These are phyloP conservation scores for Megastigmus dorsalis DNA, from an alignment of 2,888 invertebrate species.

Conservation along the genomic window DNA sequence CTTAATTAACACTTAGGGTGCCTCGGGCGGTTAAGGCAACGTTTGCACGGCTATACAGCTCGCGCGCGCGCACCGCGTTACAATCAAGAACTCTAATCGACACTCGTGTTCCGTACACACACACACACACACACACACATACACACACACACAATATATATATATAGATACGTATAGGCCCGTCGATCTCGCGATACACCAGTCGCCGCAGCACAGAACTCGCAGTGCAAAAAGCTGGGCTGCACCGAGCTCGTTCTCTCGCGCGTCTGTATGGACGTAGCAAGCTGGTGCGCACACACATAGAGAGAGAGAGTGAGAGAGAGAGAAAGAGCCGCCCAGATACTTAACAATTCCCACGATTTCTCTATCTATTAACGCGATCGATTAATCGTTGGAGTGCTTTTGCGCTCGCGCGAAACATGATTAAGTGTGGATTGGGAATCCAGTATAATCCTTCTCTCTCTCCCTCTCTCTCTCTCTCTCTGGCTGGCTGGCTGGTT, in stretches of 20 bases:
- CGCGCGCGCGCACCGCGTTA: conserved; percentile 29
- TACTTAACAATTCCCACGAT: conserved; percentile 60
- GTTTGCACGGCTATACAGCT: background rate
- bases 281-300: background rate
- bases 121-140: too few relatives aligned
- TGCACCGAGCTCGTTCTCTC: too few relatives aligned
- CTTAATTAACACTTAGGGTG: conserved; percentile 50
- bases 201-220: background rate
- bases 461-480: too few relatives aligned
- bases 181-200: conserved; percentile 10
- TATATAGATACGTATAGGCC: too few relatives aligned
- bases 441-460: too few relatives aligned
- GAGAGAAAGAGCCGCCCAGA: conserved; percentile 28
- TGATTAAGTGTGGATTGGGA: conserved; percentile 58
- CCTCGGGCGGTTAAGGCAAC: too few relatives aligned
- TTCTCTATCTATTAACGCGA: conserved; percentile 61
- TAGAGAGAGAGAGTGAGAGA: background rate
- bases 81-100: conserved; percentile 42
- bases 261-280: background rate
- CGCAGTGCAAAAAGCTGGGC: background rate
- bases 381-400: conserved; percentile 58
- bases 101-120: conserved; percentile 39
- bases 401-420: conserved; percentile 34
- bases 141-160: too few relatives aligned
- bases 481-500: too few relatives aligned